Evolutionary conservation across 2,113 vertebrate genomes (phyloP), one percentile per base, ranked within the genome.

Genomic region (Ellobius talpinus): DNA sequence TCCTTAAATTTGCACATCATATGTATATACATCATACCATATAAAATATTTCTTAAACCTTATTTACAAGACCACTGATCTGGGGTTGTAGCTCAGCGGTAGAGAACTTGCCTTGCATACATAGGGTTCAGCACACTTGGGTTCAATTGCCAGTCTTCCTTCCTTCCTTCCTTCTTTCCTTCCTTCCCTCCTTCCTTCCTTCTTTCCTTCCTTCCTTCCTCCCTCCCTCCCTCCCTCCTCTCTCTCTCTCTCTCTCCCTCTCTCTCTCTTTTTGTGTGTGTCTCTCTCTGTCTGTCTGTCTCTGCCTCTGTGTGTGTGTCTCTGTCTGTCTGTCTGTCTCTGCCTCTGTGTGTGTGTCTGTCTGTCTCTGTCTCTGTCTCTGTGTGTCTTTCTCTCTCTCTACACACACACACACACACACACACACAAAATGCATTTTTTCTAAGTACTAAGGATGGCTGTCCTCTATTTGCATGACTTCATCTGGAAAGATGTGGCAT

Each of bases 401-500:
- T 68, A 52, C 31, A 77, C 26, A 65, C 26, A 45, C 58, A 65
- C 82, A 45, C 24, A 65, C 33, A 55, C 36, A 86, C 63, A 68
- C 16, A 47, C 9, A 36, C 5, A 17, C 33, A 87, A 1, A 79
- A 8, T 33, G 3, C 29, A 76, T 31, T 89, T 47, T 95, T 66
- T 29, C 17, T 84, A 70, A 95, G 65, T 93, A 36, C 52, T 92
- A 81, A 96, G 12, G 45, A 73, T 91, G 81, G 78, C 76, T 86
- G 81, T 63, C 45, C 61, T 92, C 65, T 82, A 9, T 45, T 90
- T 36, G 84, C 86, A 78, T 87, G 72, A 89, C 77, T 92, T 92
- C 90, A 63, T n/a, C 77, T 89, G 47, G 68, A 89, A 90, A 91
- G 76, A 76, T 74, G 72, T 88, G 76, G 39, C 84, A 39, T 74